These are phyloP conservation scores for Polyommatus iphigenia DNA, from an alignment of 2,888 invertebrate genomes.

Conservation along the genomic window DNA sequence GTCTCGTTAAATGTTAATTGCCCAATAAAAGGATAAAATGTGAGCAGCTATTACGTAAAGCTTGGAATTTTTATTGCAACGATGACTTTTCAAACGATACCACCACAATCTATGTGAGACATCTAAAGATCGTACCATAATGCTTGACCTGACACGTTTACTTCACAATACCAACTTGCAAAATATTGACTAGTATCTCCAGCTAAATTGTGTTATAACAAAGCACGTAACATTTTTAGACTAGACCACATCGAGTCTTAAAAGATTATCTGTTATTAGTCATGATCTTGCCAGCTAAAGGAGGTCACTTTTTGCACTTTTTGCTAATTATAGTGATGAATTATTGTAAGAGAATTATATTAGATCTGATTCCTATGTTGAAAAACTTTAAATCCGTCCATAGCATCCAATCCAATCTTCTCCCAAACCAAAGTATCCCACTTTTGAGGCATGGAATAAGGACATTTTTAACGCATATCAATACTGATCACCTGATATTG, in stretches of 20 bases:
- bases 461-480: not conserved
- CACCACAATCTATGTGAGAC: constrained; percentile 51
- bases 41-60: constrained; percentile 33
- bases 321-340: no score
- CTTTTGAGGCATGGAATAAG: not conserved
- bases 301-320: constrained; percentile 11
- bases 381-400: no score
- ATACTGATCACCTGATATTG: not conserved
- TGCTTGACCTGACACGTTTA: constrained; percentile 48
- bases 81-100: constrained; percentile 53
- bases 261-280: constrained; percentile 9
- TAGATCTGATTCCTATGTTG: no score
- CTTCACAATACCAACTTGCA: constrained; percentile 46
- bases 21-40: constrained; percentile 32
- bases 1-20: constrained; percentile 30
- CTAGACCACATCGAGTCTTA: not conserved
- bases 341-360: no score
- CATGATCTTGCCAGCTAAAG: constrained; percentile 1
- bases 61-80: constrained; percentile 37
- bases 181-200: constrained; percentile 35
- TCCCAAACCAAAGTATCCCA: not conserved
- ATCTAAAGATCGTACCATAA: constrained; percentile 50
- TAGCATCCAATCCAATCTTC: not conserved
- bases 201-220: constrained; percentile 4
- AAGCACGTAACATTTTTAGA: constrained; percentile 3